phyloP scores from a whole-genome alignment of 2,113 vertebrate genomes.

The Numenius arquata region DNA sequence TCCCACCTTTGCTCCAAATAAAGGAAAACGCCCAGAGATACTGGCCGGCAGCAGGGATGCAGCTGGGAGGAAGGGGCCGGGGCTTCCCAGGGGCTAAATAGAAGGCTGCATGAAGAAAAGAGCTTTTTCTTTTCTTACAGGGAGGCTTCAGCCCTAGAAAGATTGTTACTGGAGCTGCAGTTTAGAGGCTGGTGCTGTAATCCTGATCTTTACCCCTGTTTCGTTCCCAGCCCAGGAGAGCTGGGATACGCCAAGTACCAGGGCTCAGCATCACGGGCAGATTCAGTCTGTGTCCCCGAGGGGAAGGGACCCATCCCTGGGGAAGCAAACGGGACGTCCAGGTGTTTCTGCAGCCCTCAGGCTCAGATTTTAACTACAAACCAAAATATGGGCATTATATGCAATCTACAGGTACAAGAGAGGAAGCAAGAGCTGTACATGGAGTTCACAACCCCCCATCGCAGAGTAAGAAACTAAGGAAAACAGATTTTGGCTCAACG shows the following conservation, averaged over 20 bases:
- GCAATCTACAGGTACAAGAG: background rate
- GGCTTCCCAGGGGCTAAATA: background rate
- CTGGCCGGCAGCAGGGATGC: background rate
- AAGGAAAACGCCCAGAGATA: background rate
- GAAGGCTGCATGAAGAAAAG: background rate
- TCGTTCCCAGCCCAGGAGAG: background rate
- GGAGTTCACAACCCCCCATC: accelerated
- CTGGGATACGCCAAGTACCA: background rate
- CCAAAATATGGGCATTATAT: background rate
- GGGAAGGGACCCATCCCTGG: background rate
- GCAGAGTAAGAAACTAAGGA: accelerated
- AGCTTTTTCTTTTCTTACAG: background rate
- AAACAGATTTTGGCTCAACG: background rate
- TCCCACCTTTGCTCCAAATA: background rate
- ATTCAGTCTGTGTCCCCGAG: background rate
- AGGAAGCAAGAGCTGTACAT: background rate
- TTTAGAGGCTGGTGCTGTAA: background rate
- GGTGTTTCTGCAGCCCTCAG: background rate
- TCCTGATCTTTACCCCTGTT: background rate
- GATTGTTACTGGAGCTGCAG: background rate
- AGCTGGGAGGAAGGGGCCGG: background rate
- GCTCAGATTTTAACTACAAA: background rate
- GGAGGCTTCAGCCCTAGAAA: background rate
- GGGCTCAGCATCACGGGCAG: background rate
- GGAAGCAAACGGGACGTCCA: background rate